Evolutionary conservation across 2,113 vertebrate genomes (phyloP).

Genomic region (Rhinolophus sinicus): DNA sequence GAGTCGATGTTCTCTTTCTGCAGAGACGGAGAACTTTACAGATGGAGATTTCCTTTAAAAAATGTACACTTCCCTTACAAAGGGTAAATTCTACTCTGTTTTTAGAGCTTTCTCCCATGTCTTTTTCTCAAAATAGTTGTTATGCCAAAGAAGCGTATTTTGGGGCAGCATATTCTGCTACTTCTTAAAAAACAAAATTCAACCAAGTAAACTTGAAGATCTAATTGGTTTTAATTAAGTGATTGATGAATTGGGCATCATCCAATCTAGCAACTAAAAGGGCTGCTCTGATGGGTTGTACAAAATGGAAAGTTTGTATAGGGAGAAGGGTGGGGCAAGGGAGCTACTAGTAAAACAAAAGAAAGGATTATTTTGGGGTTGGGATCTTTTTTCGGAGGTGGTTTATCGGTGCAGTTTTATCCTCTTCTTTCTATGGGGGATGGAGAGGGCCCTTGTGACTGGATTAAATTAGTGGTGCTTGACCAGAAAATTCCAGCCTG

Average conservation of each 20-base stretch:
- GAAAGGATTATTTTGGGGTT: background rate
- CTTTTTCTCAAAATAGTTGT: background rate
- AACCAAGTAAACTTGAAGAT: background rate
- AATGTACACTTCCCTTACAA: background rate
- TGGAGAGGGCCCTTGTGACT: background rate
- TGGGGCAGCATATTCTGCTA: background rate
- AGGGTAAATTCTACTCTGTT: background rate
- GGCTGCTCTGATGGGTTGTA: too few species aligned
- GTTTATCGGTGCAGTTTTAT: background rate
- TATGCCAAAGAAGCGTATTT: background rate
- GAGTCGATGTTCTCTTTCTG: background rate
- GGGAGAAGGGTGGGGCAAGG: background rate
- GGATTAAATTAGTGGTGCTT: background rate
- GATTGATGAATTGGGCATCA: background rate
- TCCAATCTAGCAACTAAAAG: background rate
- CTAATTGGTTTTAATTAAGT: background rate
- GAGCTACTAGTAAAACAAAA: background rate
- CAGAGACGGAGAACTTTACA: background rate
- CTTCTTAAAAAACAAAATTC: background rate
- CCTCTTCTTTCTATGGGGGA: background rate
- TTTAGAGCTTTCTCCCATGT: background rate
- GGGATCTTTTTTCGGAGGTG: background rate
- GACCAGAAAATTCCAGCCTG: background rate
- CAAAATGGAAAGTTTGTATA: background rate
- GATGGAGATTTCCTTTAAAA: background rate